A percentile compares a stretch with the other conserved stretches of the same genome.
phyloP scores from a whole-genome alignment of 30 jellyfish, hydroid and myxozoan species.

The Euphysa ruthae region DNA sequence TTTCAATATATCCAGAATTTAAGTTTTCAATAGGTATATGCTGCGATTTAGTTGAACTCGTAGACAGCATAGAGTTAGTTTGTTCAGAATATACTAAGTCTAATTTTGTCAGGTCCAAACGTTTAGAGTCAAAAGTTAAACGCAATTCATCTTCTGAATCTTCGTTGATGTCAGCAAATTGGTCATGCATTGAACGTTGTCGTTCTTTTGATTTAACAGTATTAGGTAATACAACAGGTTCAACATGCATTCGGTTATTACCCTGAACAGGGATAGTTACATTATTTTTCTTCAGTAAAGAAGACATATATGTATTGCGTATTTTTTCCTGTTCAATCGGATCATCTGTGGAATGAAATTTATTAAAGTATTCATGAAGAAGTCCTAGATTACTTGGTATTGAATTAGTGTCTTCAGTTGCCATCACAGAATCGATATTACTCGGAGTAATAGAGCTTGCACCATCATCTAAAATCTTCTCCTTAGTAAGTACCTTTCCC shows the following conservation, averaged over 20 bases:
- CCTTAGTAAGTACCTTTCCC: conserved; percentile 12
- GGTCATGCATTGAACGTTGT: conserved; percentile 8
- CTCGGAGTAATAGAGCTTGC: conserved; percentile 40
- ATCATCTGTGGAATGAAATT: conserved; percentile 13
- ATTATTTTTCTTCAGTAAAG: not conserved
- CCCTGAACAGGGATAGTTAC: conserved; percentile 21
- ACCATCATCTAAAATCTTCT: conserved; percentile 15
- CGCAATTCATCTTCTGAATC: conserved; percentile 23
- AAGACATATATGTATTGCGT: not conserved
- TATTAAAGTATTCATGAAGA: not conserved
- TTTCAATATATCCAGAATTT: conserved; percentile 47
- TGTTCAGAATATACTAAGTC: conserved; percentile 4
- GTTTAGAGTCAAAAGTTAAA: conserved; percentile 1
- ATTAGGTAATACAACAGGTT: not conserved
- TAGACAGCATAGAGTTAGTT: not conserved
- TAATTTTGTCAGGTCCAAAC: not conserved
- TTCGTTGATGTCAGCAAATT: conserved; percentile 23
- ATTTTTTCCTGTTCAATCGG: conserved; percentile 12
- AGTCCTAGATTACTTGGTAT: conserved; percentile 41
- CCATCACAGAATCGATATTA: conserved; percentile 38
- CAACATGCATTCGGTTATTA: not conserved
- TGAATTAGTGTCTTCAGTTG: conserved; percentile 92
- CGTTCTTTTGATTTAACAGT: conserved; percentile 3
- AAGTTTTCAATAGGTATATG: conserved; percentile 12
- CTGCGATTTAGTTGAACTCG: not conserved